These are phyloP conservation scores for Plebejus melissa DNA, from an alignment of 2,888 invertebrate genomes.

Conservation along the genomic window DNA sequence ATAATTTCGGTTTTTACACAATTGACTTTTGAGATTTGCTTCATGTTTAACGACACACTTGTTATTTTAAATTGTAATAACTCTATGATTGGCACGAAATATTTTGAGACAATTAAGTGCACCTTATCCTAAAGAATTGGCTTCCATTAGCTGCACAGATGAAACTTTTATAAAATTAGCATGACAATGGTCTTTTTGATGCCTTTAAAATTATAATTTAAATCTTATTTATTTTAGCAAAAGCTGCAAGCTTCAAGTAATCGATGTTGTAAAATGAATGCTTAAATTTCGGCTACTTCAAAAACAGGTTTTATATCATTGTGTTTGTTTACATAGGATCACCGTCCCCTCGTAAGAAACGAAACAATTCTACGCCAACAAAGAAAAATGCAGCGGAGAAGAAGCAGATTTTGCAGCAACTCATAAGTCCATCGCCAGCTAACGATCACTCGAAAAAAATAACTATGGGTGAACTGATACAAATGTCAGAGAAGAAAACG, in stretches of 20 bases:
- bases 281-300: conserved; percentile 39
- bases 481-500: conserved; percentile 82
- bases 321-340: conserved; percentile 73
- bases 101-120: conserved; percentile 44
- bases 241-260: conserved; percentile 23
- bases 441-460: conserved; percentile 82
- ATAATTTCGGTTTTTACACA: conserved; percentile 32
- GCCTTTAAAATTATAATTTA: conserved; percentile 37
- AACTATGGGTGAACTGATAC: conserved; percentile 86
- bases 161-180: conserved; percentile 44
- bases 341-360: conserved; percentile 87
- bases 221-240: neutral
- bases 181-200: conserved; percentile 48
- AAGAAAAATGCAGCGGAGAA: conserved; percentile 88
- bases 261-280: conserved; percentile 11
- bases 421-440: conserved; percentile 83
- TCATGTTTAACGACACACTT: conserved; percentile 30
- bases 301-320: conserved; percentile 36
- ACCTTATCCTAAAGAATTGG: conserved; percentile 63
- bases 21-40: conserved; percentile 28
- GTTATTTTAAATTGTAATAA: conserved; percentile 36
- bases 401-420: conserved; percentile 87
- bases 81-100: conserved; percentile 43
- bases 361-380: conserved; percentile 88
- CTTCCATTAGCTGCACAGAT: conserved; percentile 63